Percentiles rank a stretch among this genome's conserved stretches.
Evolutionary conservation across 2,888 invertebrate genomes (phyloP).

Genomic region (Sepiola atlantica): DNA sequence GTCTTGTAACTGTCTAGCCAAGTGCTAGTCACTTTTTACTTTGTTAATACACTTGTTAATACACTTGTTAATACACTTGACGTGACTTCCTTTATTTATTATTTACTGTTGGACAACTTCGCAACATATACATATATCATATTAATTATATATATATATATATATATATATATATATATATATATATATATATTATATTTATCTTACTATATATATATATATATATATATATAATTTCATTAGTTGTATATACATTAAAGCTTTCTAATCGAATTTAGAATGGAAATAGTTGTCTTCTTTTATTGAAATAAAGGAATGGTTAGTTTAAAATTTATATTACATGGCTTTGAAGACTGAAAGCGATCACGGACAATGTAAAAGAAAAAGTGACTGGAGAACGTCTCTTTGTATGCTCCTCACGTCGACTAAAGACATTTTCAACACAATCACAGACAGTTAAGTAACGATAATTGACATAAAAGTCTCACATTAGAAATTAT

Average conservation of each 20-base stretch:
- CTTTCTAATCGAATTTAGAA: not conserved
- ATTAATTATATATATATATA: too few species aligned
- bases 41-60: too few species aligned
- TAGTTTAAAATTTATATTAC: not conserved
- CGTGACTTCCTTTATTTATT: too few species aligned
- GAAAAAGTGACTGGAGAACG: not conserved
- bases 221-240: too few species aligned
- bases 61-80: too few species aligned
- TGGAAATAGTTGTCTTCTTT: not conserved
- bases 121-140: too few species aligned
- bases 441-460: conserved; percentile 32
- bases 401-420: not conserved
- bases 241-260: not conserved
- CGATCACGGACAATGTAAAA: not conserved
- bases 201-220: too few species aligned
- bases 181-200: too few species aligned
- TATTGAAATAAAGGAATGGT: not conserved
- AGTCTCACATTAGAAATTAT: conserved; percentile 32
- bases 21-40: too few species aligned
- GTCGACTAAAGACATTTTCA: not conserved
- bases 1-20: too few species aligned
- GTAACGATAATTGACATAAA: not conserved
- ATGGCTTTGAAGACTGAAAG: not conserved
- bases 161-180: too few species aligned
- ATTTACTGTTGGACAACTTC: too few species aligned